A percentile compares a stretch with the other conserved stretches of the same genome.
phyloP scores from a whole-genome alignment of 1,140 invertebrate genomes.

The Drosophila melanica region DNA sequence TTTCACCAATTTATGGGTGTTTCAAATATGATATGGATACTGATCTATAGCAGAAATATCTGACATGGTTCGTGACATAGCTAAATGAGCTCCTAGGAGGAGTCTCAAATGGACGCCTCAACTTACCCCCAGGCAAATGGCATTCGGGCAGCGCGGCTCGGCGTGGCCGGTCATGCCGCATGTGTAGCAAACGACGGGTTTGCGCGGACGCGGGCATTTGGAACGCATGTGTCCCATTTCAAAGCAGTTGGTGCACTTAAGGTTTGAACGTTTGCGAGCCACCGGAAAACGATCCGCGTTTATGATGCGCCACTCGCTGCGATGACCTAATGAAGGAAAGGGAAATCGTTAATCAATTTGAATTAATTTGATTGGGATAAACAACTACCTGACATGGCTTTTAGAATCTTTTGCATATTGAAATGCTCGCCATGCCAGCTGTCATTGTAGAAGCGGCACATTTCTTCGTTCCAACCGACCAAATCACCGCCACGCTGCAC shows the following conservation, averaged over 20 bases:
- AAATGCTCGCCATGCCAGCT: constrained; percentile 87
- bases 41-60: too few species aligned
- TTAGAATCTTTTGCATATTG: constrained; percentile 83
- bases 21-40: too few species aligned
- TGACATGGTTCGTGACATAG: too few species aligned
- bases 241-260: constrained; percentile 86
- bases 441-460: constrained; percentile 87
- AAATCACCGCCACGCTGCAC: constrained; percentile 33
- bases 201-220: constrained; percentile 84
- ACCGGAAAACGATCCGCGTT: constrained; percentile 81
- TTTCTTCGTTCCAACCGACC: constrained; percentile 84
- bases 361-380: neutral
- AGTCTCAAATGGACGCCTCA: neutral
- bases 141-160: constrained; percentile 87
- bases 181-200: constrained; percentile 85
- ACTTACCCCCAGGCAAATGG: constrained; percentile 88
- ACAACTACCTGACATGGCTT: constrained; percentile 50
- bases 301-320: constrained; percentile 58
- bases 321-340: constrained; percentile 35
- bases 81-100: neutral
- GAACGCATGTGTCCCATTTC: constrained; percentile 86
- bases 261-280: constrained; percentile 54
- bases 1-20: too few species aligned
- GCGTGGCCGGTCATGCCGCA: constrained; percentile 87
- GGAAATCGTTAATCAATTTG: neutral